phyloP scores from a whole-genome alignment of 2,797 vertebrate genomes.

The Australoheros facetus region DNA sequence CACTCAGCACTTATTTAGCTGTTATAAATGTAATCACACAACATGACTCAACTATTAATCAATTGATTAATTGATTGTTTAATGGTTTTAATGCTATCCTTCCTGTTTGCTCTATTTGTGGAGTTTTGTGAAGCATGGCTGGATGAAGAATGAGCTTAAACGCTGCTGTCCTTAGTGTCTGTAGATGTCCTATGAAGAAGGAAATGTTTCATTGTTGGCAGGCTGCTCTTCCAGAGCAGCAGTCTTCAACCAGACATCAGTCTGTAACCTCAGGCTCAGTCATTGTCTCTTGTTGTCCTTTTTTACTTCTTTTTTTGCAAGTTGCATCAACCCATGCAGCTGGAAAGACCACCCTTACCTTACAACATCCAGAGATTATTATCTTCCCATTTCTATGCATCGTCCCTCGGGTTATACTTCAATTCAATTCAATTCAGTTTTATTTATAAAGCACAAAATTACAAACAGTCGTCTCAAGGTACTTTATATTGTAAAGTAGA shows the following conservation, averaged over 20 bases:
- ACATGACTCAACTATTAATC: neutral
- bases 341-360: no score
- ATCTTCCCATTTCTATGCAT: no score
- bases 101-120: neutral
- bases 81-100: neutral
- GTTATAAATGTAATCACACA: neutral
- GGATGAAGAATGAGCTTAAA: neutral
- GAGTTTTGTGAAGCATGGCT: neutral
- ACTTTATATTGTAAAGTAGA: no score
- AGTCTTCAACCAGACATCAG: neutral
- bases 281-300: no score
- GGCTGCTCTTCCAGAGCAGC: neutral
- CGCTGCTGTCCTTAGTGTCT: neutral
- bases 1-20: neutral
- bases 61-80: neutral
- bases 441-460: no score
- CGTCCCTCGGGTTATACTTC: no score
- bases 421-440: no score
- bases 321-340: no score
- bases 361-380: no score
- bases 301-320: no score
- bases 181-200: neutral
- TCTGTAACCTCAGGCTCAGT: neutral
- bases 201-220: neutral
- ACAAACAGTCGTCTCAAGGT: no score